Conservation (phyloP, 2,888 invertebrate genomes). For the Heliothis peltigera region DNA sequence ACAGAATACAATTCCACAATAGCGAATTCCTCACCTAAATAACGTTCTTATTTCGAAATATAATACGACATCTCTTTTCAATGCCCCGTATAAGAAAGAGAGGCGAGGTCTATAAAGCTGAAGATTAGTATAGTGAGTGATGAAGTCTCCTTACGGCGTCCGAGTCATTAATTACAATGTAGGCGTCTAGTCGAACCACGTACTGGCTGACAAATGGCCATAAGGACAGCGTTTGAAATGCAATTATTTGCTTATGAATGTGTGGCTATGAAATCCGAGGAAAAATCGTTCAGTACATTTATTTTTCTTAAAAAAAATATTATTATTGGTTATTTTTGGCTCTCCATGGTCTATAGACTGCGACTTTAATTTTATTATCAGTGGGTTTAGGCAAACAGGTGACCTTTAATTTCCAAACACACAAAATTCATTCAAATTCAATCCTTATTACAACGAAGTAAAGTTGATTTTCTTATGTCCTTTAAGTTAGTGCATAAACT, state of each 20-base stretch:
- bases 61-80: not conserved
- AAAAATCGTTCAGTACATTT: too few relatives aligned
- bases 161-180: conserved; percentile 66
- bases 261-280: conserved; percentile 36
- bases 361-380: too few relatives aligned
- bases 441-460: too few relatives aligned
- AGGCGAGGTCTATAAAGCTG: not conserved
- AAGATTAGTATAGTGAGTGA: not conserved
- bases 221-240: conserved; percentile 62
- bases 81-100: not conserved
- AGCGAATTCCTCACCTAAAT: not conserved
- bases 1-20: not conserved
- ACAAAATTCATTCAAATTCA: too few relatives aligned
- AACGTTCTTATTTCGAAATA: not conserved
- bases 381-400: too few relatives aligned
- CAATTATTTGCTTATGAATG: conserved; percentile 61
- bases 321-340: too few relatives aligned
- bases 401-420: too few relatives aligned
- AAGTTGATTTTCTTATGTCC: too few relatives aligned
- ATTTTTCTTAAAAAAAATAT: too few relatives aligned
- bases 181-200: conserved; percentile 64
- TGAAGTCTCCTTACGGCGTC: conserved; percentile 30
- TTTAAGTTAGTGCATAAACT: too few relatives aligned
- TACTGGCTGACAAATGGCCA: conserved; percentile 67
- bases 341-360: too few relatives aligned